Evolutionary conservation across 2,888 invertebrate genomes (phyloP).

Genomic region (Salticus scenicus): DNA sequence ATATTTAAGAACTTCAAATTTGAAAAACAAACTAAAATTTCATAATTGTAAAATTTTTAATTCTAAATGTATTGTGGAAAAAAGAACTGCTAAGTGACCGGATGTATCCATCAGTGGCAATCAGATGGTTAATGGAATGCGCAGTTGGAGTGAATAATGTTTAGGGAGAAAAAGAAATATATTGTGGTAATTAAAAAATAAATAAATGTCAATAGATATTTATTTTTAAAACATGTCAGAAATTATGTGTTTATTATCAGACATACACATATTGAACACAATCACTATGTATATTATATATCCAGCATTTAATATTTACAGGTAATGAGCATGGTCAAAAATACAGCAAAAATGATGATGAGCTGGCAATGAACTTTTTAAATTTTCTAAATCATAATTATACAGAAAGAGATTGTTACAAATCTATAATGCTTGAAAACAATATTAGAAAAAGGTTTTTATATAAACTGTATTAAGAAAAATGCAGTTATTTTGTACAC

Average conservation of each 20-base stretch:
- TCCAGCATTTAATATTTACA: constrained; percentile 5
- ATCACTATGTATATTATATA: background rate
- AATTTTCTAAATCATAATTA: background rate
- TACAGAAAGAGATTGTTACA: background rate
- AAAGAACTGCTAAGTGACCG: no score
- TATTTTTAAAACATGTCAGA: background rate
- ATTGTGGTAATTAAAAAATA: no score
- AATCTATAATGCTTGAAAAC: background rate
- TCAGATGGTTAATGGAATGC: no score
- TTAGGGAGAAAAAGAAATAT: no score
- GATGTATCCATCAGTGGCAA: no score
- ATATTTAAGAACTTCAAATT: no score
- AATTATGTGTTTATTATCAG: background rate
- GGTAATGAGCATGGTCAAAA: constrained; percentile 6
- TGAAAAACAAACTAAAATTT: no score
- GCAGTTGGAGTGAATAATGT: no score
- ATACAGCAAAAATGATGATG: constrained; percentile 9
- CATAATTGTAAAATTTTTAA: no score
- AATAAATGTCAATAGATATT: no score
- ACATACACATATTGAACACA: constrained; percentile 8
- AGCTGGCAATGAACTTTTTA: background rate
- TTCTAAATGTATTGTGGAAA: no score
- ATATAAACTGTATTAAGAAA: background rate
- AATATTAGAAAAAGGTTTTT: background rate
- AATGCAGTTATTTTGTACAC: background rate